These are phyloP conservation scores for Thereva unica DNA, from an alignment of 2,888 invertebrate genomes.

Conservation along the genomic window DNA sequence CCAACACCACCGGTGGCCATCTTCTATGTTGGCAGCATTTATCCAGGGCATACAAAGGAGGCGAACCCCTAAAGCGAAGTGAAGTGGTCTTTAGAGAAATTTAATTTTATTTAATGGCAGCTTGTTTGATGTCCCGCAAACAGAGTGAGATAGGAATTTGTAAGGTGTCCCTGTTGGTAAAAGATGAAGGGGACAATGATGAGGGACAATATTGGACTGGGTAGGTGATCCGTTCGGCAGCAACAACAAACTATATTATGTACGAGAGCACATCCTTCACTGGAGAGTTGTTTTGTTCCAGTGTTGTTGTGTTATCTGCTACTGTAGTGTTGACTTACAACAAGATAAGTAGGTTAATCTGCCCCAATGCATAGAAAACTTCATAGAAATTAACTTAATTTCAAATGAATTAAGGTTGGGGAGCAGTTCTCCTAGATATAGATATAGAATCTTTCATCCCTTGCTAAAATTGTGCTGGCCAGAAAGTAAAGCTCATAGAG, in stretches of 20 bases:
- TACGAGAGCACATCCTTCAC: conserved; percentile 1
- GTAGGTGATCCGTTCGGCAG: neutral
- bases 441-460: too few relatives aligned
- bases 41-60: neutral
- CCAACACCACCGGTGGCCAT: neutral
- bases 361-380: conserved; percentile 9
- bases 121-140: conserved; percentile 35
- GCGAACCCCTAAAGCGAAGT: conserved; percentile 3
- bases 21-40: neutral
- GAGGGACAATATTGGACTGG: neutral
- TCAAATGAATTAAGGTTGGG: neutral
- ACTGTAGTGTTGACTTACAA: conserved; percentile 4
- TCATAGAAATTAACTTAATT: conserved; percentile 14
- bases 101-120: conserved; percentile 38
- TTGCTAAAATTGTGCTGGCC: too few relatives aligned
- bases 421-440: too few relatives aligned
- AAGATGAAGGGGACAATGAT: neutral
- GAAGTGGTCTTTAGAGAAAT: conserved; percentile 35
- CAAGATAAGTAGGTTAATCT: conserved; percentile 21
- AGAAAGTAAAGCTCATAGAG: too few relatives aligned
- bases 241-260: too few relatives aligned
- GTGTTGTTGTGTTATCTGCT: neutral
- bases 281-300: conserved; percentile 4
- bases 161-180: conserved; percentile 14
- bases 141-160: conserved; percentile 21